phyloP scores from a whole-genome alignment of 1,140 invertebrate genomes.

The Kradibia gibbosae region DNA sequence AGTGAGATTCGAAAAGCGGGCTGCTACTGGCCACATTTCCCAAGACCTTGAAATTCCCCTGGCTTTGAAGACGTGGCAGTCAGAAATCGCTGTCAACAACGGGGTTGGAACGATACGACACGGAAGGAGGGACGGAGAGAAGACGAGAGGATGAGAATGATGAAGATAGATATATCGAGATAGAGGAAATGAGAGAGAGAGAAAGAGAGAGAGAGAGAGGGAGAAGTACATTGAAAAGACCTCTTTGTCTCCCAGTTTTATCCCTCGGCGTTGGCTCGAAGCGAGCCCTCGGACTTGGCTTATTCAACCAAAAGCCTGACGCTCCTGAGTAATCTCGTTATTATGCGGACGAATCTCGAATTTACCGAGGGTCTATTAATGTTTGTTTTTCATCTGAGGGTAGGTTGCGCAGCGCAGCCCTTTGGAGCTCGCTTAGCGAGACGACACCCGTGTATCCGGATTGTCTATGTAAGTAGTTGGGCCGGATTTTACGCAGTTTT shows the following conservation, averaged over 20 bases:
- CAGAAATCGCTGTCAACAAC: conserved; percentile 43
- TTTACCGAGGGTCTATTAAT: conserved; percentile 47
- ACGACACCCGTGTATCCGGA: background rate
- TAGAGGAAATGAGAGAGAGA: conserved; percentile 10
- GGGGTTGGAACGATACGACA: background rate
- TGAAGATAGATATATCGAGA: too few relatives aligned
- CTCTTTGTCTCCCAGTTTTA: conserved; percentile 23
- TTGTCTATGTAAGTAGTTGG: conserved; percentile 26
- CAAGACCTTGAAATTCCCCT: conserved; percentile 49
- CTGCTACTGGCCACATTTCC: conserved; percentile 22
- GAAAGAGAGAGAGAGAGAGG: background rate
- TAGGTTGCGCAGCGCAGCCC: background rate
- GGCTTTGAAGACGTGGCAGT: conserved; percentile 26
- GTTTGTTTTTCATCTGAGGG: conserved; percentile 48
- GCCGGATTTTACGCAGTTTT: conserved; percentile 33
- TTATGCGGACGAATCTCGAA: conserved; percentile 45
- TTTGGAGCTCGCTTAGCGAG: background rate
- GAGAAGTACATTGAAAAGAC: conserved; percentile 5
- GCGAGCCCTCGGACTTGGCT: conserved; percentile 40
- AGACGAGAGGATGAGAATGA: background rate
- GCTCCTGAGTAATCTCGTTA: conserved; percentile 48
- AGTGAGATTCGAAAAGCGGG: background rate
- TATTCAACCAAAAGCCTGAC: conserved; percentile 27
- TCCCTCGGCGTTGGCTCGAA: background rate
- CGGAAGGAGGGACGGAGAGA: background rate